phyloP scores from a whole-genome alignment of 2,797 vertebrate species.

The Tamandua tetradactyla region DNA sequence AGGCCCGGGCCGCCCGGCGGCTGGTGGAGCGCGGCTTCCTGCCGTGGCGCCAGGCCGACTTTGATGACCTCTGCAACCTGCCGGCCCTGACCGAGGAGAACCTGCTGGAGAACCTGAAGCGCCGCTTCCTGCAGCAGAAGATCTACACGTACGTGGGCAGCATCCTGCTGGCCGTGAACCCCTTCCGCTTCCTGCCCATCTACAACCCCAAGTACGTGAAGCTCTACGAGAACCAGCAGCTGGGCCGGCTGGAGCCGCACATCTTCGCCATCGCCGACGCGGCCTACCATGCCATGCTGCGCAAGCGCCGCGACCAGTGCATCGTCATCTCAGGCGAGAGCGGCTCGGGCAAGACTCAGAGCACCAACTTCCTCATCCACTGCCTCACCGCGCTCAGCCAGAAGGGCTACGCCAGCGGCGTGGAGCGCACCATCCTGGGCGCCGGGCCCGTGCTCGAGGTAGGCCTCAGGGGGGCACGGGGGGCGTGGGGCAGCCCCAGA shows the following conservation, averaged over 20 bases:
- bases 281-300: constrained; percentile 98
- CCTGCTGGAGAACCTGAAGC: constrained; percentile 93
- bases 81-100: constrained; percentile 92
- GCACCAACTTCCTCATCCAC: constrained; percentile 99
- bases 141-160: constrained; percentile 99
- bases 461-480: constrained; percentile 8
- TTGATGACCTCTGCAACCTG: constrained; percentile 96
- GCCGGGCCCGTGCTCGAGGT: constrained; percentile 99
- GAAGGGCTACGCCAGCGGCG: constrained; percentile 98
- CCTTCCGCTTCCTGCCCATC: constrained; percentile 98
- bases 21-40: constrained; percentile 95
- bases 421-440: constrained; percentile 98
- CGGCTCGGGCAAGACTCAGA: constrained; percentile 98
- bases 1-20: constrained; percentile 88
- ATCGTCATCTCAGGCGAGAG: constrained; percentile 99
- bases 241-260: constrained; percentile 97
- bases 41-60: constrained; percentile 92
- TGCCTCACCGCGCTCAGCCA: constrained; percentile 98
- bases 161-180: constrained; percentile 98
- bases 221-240: constrained; percentile 98
- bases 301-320: constrained; percentile 95
- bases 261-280: constrained; percentile 99
- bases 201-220: constrained; percentile 99
- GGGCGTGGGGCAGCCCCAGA: no score
- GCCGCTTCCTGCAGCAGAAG: constrained; percentile 95